A percentile compares a stretch with the other conserved stretches of the same genome.
These are phyloP conservation scores for Prochilodus magdalenae DNA, from an alignment of 2,113 vertebrate genomes.

Conservation along the genomic window DNA sequence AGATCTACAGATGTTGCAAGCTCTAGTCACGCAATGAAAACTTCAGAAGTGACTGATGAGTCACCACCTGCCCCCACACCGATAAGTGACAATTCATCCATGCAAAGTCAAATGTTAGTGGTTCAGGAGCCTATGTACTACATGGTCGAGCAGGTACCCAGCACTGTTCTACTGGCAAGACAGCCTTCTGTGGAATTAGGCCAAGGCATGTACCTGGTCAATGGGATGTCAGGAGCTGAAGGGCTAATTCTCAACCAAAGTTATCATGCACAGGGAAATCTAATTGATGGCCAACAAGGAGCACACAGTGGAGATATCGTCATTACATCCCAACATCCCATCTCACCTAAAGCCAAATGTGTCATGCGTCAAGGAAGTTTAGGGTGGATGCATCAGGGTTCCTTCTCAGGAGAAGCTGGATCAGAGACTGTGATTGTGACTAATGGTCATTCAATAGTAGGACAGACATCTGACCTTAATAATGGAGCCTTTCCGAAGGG, in stretches of 20 bases:
- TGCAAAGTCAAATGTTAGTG: conserved; percentile 18
- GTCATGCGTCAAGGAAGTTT: background rate
- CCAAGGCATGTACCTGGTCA: conserved; percentile 59
- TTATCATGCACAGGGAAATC: background rate
- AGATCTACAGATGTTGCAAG: background rate
- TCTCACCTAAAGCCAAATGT: background rate
- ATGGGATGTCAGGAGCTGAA: background rate
- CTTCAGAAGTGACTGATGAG: background rate
- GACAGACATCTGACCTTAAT: background rate
- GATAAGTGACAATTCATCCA: background rate
- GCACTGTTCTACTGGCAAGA: conserved; percentile 59
- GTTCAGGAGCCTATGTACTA: conserved; percentile 65
- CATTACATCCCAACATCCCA: background rate
- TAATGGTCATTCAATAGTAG: background rate
- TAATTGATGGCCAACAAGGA: background rate
- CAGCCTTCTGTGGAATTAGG: conserved; percentile 54
- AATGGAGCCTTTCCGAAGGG: background rate
- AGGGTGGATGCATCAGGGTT: background rate
- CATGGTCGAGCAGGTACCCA: conserved; percentile 31
- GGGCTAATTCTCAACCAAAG: background rate
- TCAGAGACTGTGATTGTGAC: background rate
- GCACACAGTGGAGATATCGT: background rate
- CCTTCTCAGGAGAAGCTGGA: background rate
- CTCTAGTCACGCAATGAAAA: background rate
- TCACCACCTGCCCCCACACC: background rate